Base-by-base conservation (phyloP, 2,113 vertebrate genomes). In the Oxyura jamaicensis region DNA sequence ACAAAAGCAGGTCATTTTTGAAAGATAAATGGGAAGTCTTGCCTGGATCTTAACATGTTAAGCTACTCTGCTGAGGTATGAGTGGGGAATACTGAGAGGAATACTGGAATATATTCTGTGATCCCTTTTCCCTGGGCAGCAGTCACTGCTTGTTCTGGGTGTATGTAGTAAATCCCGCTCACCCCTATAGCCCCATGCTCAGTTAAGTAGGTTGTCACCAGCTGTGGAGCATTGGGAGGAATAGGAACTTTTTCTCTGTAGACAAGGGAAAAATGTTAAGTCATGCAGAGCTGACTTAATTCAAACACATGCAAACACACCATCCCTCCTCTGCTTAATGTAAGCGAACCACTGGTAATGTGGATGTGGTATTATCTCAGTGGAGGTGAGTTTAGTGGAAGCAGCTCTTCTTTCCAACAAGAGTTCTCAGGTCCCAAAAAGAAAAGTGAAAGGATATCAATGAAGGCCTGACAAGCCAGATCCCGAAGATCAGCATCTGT, bases 361-460 rank as follows among this genome's bases (percentile, higher is more conserved):
- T 67, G 48, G 60, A 21, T 83, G 44, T 2, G 3, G 4, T 46
- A n/a, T 66, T 72, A 23, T 44, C 52, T 66, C 39, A 81, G 0
- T 0, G 31, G 73, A 91, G 35, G 31, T 11, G 39, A 66, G 46
- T 80, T 81, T 48, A 48, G 33, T 12, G 39, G 25, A n/a, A 26
- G 42, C 12, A 69, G 55, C 36, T 69, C 39, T 75, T 86, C 83
- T 46, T 86, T 59, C 41, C 41, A 46, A 39, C 26, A 25, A 68
- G 13, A 48, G 39, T 42, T 50, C 60, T 78, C 16, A 48, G 21
- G 28, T 60, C 13, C 39, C 69, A 69, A 67, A 67, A 18, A 25
- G 20, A 77, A 11, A 9, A 53, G 39, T 36, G n/a, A 91, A 98
- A 99, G 99, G 99, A 99, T 99, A 99, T 99, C 99, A 44, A 91